Evolutionary conservation across 2,113 vertebrate genomes (phyloP), one percentile per base, ranked within the genome.

Genomic region (Callaeas wilsoni): DNA sequence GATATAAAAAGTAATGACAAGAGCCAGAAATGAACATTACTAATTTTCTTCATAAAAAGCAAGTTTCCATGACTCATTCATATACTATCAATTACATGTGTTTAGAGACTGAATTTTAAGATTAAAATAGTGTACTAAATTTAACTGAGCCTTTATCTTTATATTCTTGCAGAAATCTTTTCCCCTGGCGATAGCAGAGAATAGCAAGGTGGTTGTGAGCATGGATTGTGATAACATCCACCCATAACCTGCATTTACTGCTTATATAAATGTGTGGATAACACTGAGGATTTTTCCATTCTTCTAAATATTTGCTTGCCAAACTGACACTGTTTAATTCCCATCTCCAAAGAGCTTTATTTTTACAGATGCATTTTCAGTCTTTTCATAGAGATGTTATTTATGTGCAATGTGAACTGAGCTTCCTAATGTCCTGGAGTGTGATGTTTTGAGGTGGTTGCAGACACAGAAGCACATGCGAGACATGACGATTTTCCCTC

Each of bases 31-130:
- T 73, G 59, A 96, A 67, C 89, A 88, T 93, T 77, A 80, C 59
- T 85, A 84, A 96, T 95, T 94, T 96, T 92, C 82, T 91, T 95
- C 75, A 77, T 79, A 83, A 95, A 95, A 92, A 93, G 49, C 49
- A 93, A 95, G 67, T 97, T 96, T 95, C 94, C 88, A 39, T 96
- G 89, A 94, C 70, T 96, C 90, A 93, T 69, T 79, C 75, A 26
- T 80, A 69, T 74, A 77, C 82, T 90, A 80, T 91, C 82, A 96
- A 95, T 85, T 93, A 50, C n/a, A 44, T 67, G 78, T 81, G 50
- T 91, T 94, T 77, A 86, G 84, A 90, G 67, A 50, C 82, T 91
- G 75, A 87, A 83, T 91, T 89, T 91, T 93, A 89, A 87, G 89
- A 95, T 69, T 87, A 85, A 94, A 96, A 94, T 91, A 83, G 81